Percentiles rank a stretch among this genome's conserved stretches.
phyloP scores from a whole-genome alignment of 2,797 vertebrate genomes.

The Apodemus agrarius region DNA sequence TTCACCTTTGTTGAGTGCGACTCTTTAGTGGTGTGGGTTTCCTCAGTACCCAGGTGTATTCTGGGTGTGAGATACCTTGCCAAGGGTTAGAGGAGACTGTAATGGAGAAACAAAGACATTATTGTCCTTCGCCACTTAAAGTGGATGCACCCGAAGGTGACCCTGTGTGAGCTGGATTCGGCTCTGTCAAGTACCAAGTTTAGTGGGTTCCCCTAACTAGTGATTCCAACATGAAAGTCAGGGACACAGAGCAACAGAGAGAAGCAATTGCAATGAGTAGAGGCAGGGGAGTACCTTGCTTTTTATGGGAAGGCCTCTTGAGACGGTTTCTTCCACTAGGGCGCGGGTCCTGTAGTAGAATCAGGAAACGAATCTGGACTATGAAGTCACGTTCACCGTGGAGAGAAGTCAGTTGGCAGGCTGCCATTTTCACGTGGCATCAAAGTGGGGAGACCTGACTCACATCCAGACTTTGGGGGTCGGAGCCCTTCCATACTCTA shows the following conservation, averaged over 20 bases:
- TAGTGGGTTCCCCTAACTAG: background rate
- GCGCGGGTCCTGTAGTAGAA: accelerated
- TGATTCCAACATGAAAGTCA: background rate
- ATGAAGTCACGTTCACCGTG: accelerated
- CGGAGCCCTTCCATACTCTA: accelerated
- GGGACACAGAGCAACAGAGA: background rate
- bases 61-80: accelerated
- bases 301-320: background rate
- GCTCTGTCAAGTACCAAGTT: background rate
- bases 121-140: background rate
- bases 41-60: background rate
- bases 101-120: too few relatives aligned
- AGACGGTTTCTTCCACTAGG: background rate
- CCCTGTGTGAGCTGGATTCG: background rate
- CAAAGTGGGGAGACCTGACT: accelerated
- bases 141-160: background rate
- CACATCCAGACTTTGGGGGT: background rate
- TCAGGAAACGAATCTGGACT: background rate
- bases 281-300: background rate
- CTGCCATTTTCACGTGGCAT: background rate
- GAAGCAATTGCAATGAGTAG: background rate
- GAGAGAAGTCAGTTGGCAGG: background rate
- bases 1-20: accelerated
- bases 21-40: too few relatives aligned
- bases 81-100: background rate